A percentile compares a stretch with the other conserved stretches of the same genome.
These are phyloP conservation scores for Lepidocyrtoides sp. DNA, from an alignment of 2,888 invertebrate species.

Conservation along the genomic window DNA sequence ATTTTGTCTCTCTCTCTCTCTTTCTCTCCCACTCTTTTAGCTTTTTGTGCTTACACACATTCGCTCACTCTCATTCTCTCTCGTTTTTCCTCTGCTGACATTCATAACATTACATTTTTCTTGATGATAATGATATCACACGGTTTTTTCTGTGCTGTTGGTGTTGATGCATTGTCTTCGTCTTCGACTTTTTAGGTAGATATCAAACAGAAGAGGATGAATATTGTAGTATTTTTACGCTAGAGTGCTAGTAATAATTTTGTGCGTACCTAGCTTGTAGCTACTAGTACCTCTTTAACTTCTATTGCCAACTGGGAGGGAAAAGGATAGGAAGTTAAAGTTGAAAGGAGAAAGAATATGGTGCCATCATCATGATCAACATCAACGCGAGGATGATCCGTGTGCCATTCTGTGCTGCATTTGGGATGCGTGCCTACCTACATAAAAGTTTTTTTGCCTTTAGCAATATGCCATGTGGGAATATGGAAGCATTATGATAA, in stretches of 20 bases:
- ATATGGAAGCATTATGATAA: slow-evolving; percentile 33
- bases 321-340: slow-evolving; percentile 32
- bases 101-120: slow-evolving; percentile 75
- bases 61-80: not conserved
- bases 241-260: slow-evolving; percentile 2
- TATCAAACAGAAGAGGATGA: not conserved
- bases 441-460: slow-evolving; percentile 58
- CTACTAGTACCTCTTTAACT: slow-evolving; percentile 12
- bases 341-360: slow-evolving; percentile 24
- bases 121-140: slow-evolving; percentile 77
- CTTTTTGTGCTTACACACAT: slow-evolving; percentile 42
- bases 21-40: not conserved
- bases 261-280: not conserved
- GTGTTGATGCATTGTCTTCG: not conserved
- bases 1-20: slow-evolving; percentile 13
- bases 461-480: slow-evolving; percentile 60
- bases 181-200: not conserved
- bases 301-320: slow-evolving; percentile 40
- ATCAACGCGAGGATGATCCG: slow-evolving; percentile 24
- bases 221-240: not conserved
- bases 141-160: slow-evolving; percentile 27
- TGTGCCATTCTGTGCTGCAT: slow-evolving; percentile 48
- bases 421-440: slow-evolving; percentile 70
- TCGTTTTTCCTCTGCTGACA: slow-evolving; percentile 46
- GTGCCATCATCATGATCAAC: slow-evolving; percentile 41